phyloP scores from a whole-genome alignment of 2,113 vertebrate species.

The Silurus asotus region DNA sequence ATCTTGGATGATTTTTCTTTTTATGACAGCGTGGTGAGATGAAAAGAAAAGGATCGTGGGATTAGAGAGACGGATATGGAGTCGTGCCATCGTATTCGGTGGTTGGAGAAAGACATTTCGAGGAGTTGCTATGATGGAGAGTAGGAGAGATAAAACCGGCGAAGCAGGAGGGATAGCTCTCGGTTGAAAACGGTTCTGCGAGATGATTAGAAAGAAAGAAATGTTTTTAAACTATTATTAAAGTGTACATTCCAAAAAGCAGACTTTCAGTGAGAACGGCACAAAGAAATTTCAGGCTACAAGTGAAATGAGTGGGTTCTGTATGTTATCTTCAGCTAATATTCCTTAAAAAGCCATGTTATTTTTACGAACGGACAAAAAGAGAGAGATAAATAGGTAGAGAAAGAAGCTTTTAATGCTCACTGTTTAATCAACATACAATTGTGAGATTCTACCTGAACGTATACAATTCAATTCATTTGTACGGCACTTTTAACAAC shows the following conservation, averaged over 20 bases:
- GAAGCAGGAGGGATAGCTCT: not conserved
- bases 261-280: not conserved
- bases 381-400: not conserved
- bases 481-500: too few relatives aligned
- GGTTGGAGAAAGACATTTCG: not conserved
- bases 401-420: too few relatives aligned
- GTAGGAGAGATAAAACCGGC: not conserved
- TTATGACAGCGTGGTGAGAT: not conserved
- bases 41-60: not conserved
- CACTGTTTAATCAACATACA: too few relatives aligned
- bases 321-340: not conserved
- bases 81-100: slow-evolving; percentile 1
- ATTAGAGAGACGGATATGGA: slow-evolving; percentile 16
- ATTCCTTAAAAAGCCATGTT: not conserved
- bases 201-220: not conserved
- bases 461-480: too few relatives aligned
- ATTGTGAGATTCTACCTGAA: too few relatives aligned
- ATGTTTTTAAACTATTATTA: not conserved
- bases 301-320: not conserved
- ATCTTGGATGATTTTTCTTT: not conserved
- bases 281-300: not conserved
- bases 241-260: not conserved
- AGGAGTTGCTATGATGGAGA: not conserved
- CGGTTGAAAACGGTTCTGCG: not conserved
- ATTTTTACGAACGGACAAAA: not conserved